Conservation (phyloP, 2,113 vertebrate species). For the Melanocharis versteri region DNA sequence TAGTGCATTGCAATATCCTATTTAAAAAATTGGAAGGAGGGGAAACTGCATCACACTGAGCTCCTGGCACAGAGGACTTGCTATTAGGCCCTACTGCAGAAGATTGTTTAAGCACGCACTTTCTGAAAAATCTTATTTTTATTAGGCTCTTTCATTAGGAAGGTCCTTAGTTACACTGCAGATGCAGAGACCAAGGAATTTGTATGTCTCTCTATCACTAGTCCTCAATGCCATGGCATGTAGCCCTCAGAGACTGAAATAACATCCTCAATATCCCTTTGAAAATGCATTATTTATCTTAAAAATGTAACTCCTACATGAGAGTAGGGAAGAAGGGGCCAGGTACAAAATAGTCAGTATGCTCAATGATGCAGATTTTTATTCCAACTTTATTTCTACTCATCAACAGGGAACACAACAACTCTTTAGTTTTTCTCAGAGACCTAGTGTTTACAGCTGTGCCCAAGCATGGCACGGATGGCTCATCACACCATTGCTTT, state of each 20-base stretch:
- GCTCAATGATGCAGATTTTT: constrained; percentile 16
- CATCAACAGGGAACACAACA: not conserved
- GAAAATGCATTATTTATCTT: not conserved
- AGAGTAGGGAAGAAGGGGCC: not conserved
- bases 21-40: not conserved
- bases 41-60: not conserved
- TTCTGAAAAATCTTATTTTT: not conserved
- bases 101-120: not conserved
- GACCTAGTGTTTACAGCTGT: not conserved
- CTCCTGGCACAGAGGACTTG: not conserved
- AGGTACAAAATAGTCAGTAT: not conserved
- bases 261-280: not conserved
- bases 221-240: not conserved
- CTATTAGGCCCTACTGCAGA: not conserved
- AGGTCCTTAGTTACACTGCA: not conserved
- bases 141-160: not conserved
- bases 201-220: not conserved
- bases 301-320: not conserved
- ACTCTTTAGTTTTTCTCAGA: not conserved
- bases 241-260: not conserved
- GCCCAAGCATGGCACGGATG: not conserved
- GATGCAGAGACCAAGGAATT: not conserved
- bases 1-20: not conserved
- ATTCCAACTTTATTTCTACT: not conserved
- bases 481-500: rapidly evolving